Conservation (phyloP, 2,113 vertebrate genomes). For the Crotophaga sulcirostris region DNA sequence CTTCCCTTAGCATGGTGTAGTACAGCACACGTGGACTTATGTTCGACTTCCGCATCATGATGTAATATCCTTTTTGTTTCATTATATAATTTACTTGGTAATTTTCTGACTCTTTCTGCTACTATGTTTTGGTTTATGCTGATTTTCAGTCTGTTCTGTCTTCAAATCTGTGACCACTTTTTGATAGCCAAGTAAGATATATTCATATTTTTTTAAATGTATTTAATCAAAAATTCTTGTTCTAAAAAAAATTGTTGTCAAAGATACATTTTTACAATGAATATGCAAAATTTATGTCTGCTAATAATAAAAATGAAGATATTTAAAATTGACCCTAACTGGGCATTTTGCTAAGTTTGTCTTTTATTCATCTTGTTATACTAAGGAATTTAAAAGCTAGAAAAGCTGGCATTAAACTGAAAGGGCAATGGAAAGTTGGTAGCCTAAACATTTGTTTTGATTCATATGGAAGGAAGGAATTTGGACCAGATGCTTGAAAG, state of each 20-base stretch:
- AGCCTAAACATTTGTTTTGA: constrained; percentile 70
- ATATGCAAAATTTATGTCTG: not conserved
- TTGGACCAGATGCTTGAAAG: constrained; percentile 67
- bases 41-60: not conserved
- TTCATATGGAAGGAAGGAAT: constrained; percentile 62
- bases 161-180: not conserved
- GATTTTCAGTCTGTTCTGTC: not conserved
- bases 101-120: not conserved
- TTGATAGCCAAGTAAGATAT: not conserved
- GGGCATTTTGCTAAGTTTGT: constrained; percentile 23
- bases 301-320: constrained; percentile 27
- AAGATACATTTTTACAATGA: not conserved
- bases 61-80: not conserved
- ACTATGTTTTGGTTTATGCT: not conserved
- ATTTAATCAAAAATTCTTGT: not conserved
- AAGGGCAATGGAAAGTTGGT: constrained; percentile 60
- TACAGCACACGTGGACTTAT: fast-evolving
- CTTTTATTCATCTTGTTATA: constrained; percentile 43
- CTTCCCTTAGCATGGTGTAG: not conserved
- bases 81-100: not conserved
- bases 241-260: not conserved
- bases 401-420: constrained; percentile 52
- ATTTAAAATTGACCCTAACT: not conserved
- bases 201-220: not conserved
- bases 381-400: constrained; percentile 57